Base-by-base conservation (phyloP, 2,888 invertebrate genomes). In the Theristus sp. region DNA sequence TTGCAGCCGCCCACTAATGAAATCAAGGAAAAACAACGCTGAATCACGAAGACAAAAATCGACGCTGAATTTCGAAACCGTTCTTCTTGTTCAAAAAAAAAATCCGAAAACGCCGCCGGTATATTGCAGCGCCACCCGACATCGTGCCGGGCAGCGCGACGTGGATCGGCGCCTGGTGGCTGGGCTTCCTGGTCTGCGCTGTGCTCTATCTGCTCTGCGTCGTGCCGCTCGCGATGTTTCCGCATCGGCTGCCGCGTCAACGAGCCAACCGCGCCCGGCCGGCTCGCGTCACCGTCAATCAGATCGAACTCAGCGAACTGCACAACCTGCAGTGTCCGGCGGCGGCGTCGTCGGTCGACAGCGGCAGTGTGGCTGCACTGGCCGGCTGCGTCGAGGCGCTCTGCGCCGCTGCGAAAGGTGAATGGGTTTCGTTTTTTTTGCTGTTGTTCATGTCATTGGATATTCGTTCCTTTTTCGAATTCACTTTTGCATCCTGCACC, bases 141-240 rank as follows among this genome's bases (percentile, higher is more conserved):
- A 82, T 85, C 62, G 80, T 79, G 25, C 67, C 69, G 20, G 67
- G 73, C 25, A 84, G 85, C 75, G 83, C 84, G 1, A 76, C 84
- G 65, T 85, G 84, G 84, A 73, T 86, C 54, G 85, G 84, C 26
- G 84, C 84, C 17, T 85, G 84, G 84, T 85, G 84, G 84, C 75
- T 84, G n/a, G 84, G 78, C 1, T 80, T 78, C 71, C 65, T 79
- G 1, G 67, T 78, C n/a, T 74, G 81, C 27, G 80, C 80, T 20
- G 65, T 71, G 0, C 71, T 81, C 0, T 82, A 83, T 80, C 74
- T 81, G 25, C 65, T 82, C 26, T 81, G 83, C 62, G 79, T 82
- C 0, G 69, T 82, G 22, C 74, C 84, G 1, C 80, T 85, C 63
- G 82, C 82, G 1, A 76, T 83, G 68, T 85, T 84, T 67, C 84